phyloP scores from a whole-genome alignment of 2,888 invertebrate species.

The Orthosia cruda region DNA sequence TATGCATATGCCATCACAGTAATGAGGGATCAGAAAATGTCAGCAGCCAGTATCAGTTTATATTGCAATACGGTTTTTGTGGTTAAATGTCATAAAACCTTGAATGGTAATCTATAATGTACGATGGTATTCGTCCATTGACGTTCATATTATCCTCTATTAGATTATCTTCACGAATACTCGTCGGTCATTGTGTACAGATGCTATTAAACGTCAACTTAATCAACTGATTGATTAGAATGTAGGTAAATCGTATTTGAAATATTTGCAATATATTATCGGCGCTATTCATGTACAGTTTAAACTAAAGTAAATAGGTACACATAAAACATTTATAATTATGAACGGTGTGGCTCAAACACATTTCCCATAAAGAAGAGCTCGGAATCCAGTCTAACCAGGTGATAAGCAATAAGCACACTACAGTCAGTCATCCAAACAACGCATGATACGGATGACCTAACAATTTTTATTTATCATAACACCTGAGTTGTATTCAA shows the following conservation, averaged over 20 bases:
- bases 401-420: slow-evolving; percentile 29
- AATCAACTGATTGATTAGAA: slow-evolving; percentile 36
- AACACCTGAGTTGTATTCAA: slow-evolving; percentile 44
- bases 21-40: slow-evolving; percentile 38
- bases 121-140: slow-evolving; percentile 19
- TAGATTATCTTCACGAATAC: slow-evolving; percentile 33
- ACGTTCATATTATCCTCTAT: slow-evolving; percentile 24
- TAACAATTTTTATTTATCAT: slow-evolving; percentile 55
- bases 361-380: neutral
- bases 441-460: slow-evolving; percentile 53
- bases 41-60: slow-evolving; percentile 37
- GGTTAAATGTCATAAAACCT: slow-evolving; percentile 42
- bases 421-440: slow-evolving; percentile 35
- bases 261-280: slow-evolving; percentile 28
- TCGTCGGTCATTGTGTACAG: slow-evolving; percentile 17
- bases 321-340: neutral
- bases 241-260: slow-evolving; percentile 16
- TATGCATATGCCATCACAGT: slow-evolving; percentile 24
- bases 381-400: slow-evolving; percentile 33
- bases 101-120: slow-evolving; percentile 24
- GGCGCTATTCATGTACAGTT: slow-evolving; percentile 22
- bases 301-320: slow-evolving; percentile 12
- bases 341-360: neutral
- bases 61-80: slow-evolving; percentile 47
- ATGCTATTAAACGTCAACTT: slow-evolving; percentile 26